Evolutionary conservation across 2,888 invertebrate species (phyloP).

Genomic region (Hirudinaria manillensis): DNA sequence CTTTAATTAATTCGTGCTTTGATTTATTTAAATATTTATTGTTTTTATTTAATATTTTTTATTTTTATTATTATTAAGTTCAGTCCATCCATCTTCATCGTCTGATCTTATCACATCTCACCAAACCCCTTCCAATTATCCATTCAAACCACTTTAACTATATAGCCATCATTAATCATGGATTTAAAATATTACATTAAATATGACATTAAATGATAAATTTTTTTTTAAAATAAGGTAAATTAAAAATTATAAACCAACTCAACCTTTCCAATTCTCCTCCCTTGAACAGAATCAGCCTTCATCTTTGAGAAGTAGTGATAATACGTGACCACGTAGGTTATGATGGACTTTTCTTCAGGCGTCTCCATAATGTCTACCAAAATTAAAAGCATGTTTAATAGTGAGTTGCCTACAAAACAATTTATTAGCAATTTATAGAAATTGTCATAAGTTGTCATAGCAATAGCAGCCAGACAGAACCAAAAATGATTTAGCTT

Average conservation of each 20-base stretch:
- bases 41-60: not conserved
- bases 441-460: not conserved
- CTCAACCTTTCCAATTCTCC: constrained; percentile 83
- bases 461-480: not conserved
- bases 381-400: constrained; percentile 64
- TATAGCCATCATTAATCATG: too few species aligned
- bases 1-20: not conserved
- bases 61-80: too few species aligned
- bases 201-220: not conserved
- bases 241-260: not conserved
- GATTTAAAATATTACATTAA: too few species aligned
- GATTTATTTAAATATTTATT: not conserved
- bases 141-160: too few species aligned
- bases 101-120: too few species aligned
- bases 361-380: constrained; percentile 94
- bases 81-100: too few species aligned
- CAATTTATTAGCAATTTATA: not conserved
- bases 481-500: too few species aligned
- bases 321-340: constrained; percentile 98
- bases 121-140: too few species aligned
- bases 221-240: not conserved
- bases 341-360: constrained; percentile 98
- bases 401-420: too few species aligned
- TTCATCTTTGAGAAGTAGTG: constrained; percentile 99
- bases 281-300: constrained; percentile 97